A percentile compares a stretch with the other conserved stretches of the same genome.
phyloP scores from a whole-genome alignment of 1,140 invertebrate genomes.

The Lasioglossum albipes region DNA sequence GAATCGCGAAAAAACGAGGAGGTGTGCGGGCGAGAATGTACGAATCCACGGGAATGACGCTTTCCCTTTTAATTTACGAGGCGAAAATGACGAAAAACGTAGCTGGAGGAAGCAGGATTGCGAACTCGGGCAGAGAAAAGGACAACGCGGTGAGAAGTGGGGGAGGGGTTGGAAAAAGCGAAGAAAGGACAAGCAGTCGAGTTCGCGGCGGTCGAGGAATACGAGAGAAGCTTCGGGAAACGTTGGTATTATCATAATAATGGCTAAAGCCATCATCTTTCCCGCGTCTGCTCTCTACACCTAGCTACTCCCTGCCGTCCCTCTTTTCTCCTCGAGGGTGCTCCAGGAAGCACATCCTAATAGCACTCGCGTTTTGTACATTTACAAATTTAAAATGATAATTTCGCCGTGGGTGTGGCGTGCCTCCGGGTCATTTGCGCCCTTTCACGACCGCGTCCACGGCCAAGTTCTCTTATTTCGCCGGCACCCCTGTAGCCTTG shows the following conservation, averaged over 20 bases:
- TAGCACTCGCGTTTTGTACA: slow-evolving; percentile 67
- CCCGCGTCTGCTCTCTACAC: slow-evolving; percentile 52
- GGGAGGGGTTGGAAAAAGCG: neutral
- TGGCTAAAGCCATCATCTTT: slow-evolving; percentile 69
- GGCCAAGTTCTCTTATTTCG: slow-evolving; percentile 47
- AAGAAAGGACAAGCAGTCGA: slow-evolving; percentile 50
- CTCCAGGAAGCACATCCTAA: slow-evolving; percentile 57
- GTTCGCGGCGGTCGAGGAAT: slow-evolving; percentile 48
- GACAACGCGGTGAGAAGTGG: neutral
- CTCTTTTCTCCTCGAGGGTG: slow-evolving; percentile 35
- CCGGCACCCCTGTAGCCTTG: slow-evolving; percentile 2
- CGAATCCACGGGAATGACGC: neutral
- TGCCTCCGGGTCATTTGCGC: slow-evolving; percentile 66
- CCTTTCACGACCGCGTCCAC: slow-evolving; percentile 52
- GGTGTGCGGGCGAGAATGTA: neutral
- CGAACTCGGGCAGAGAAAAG: slow-evolving; percentile 13
- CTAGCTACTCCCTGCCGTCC: slow-evolving; percentile 23
- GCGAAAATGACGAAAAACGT: slow-evolving; percentile 18
- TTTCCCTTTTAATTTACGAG: slow-evolving; percentile 54
- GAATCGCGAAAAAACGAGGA: neutral
- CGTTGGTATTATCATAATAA: slow-evolving; percentile 73
- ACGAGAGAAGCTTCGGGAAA: slow-evolving; percentile 62
- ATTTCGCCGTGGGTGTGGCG: slow-evolving; percentile 65
- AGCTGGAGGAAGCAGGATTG: neutral
- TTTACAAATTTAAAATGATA: slow-evolving; percentile 75